Evolutionary conservation across 2,888 invertebrate species (phyloP).

Genomic region (Hoplodrina blanda): DNA sequence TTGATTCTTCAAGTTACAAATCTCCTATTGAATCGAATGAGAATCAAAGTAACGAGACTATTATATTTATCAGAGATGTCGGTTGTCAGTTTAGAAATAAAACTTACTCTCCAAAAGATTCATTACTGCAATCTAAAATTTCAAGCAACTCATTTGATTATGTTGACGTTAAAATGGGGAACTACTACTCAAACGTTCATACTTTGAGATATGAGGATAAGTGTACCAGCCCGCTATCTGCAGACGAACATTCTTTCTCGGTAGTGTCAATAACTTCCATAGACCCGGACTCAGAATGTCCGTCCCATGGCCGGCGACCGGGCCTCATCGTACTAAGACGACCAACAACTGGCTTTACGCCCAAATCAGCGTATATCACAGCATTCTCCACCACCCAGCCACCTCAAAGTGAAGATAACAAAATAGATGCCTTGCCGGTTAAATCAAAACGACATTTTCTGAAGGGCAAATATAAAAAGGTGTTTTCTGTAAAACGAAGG

Average conservation of each 20-base stretch:
- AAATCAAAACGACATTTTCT: conserved; percentile 73
- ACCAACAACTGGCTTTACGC: conserved; percentile 68
- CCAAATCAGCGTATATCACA: conserved; percentile 69
- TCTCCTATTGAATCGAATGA: conserved; percentile 53
- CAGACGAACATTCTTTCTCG: conserved; percentile 66
- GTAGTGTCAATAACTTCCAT: conserved; percentile 72
- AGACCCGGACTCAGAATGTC: conserved; percentile 73
- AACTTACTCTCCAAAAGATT: conserved; percentile 66
- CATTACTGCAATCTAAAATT: conserved; percentile 68
- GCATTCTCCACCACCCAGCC: conserved; percentile 60
- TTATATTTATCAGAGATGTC: conserved; percentile 85
- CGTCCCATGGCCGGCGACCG: conserved; percentile 70
- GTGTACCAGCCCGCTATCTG: conserved; percentile 73
- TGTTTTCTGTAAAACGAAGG: conserved; percentile 73
- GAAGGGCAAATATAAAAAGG: conserved; percentile 76
- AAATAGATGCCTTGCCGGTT: conserved; percentile 58
- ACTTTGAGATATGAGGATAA: conserved; percentile 81
- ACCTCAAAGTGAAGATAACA: conserved; percentile 35
- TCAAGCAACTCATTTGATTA: conserved; percentile 77
- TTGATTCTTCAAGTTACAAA: conserved; percentile 68
- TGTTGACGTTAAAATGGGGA: conserved; percentile 69
- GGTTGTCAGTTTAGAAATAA: conserved; percentile 84
- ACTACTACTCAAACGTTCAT: conserved; percentile 71
- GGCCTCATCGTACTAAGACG: conserved; percentile 34
- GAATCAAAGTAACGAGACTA: conserved; percentile 69